A percentile compares a stretch with the other conserved stretches of the same genome.
These are phyloP conservation scores for Hycleus phaleratus DNA, from an alignment of 1,140 invertebrate genomes.

Conservation along the genomic window DNA sequence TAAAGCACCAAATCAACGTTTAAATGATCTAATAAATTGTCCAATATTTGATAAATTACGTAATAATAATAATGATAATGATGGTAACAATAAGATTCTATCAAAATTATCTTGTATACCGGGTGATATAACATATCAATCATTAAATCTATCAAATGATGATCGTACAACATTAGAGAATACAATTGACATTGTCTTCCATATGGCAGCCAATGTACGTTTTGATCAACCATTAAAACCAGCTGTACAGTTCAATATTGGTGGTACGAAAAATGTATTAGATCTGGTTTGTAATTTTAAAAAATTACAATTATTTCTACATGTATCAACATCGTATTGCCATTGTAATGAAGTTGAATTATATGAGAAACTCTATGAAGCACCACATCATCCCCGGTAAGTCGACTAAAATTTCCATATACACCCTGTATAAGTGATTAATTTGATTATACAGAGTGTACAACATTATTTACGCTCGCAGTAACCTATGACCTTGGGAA, in stretches of 20 bases:
- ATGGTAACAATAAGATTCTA: slow-evolving; percentile 35
- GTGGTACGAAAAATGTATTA: slow-evolving; percentile 43
- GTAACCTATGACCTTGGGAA: too few relatives aligned
- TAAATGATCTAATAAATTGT: slow-evolving; percentile 37
- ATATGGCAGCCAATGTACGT: slow-evolving; percentile 68
- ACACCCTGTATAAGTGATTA: too few relatives aligned
- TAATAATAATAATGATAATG: slow-evolving; percentile 33
- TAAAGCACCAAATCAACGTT: slow-evolving; percentile 40
- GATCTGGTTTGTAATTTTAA: slow-evolving; percentile 38
- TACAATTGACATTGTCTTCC: slow-evolving; percentile 64
- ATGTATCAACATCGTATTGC: slow-evolving; percentile 77
- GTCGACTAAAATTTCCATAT: background rate
- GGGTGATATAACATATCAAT: slow-evolving; percentile 42
- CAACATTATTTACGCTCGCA: too few relatives aligned
- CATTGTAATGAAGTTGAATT: slow-evolving; percentile 62
- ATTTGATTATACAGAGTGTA: too few relatives aligned
- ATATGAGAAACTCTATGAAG: slow-evolving; percentile 59
- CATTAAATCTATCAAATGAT: slow-evolving; percentile 51
- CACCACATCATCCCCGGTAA: slow-evolving; percentile 65
- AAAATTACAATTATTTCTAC: slow-evolving; percentile 50
- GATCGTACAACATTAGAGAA: slow-evolving; percentile 49
- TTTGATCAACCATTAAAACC: slow-evolving; percentile 47
- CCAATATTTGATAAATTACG: slow-evolving; percentile 67
- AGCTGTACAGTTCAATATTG: slow-evolving; percentile 46
- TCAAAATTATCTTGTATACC: slow-evolving; percentile 39